Evolutionary conservation across 2,113 vertebrate species (phyloP).

Genomic region (Lagenorhynchus albirostris): DNA sequence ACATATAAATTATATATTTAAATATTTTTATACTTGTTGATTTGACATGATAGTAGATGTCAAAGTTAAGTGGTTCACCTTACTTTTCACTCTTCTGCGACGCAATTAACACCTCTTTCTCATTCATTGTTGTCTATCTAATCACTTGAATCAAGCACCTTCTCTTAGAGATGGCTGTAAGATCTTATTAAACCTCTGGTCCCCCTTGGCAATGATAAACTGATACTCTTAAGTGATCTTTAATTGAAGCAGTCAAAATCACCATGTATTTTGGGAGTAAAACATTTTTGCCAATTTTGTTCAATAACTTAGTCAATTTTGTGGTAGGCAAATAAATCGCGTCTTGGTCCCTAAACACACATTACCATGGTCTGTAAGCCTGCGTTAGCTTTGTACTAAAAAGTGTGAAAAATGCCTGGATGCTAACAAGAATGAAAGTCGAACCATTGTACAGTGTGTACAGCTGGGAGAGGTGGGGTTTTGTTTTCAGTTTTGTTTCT

Average conservation of each 20-base stretch:
- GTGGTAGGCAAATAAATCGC: neutral
- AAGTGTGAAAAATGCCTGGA: neutral
- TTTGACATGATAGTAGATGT: neutral
- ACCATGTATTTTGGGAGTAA: neutral
- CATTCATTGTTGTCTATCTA: neutral
- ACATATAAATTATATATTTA: neutral
- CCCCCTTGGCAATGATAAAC: neutral
- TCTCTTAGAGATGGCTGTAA: neutral
- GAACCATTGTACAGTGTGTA: neutral
- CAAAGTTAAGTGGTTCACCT: neutral
- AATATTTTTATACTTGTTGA: neutral
- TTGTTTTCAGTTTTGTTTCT: too few relatives aligned
- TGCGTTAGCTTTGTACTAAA: neutral
- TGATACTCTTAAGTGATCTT: neutral
- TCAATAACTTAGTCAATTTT: constrained; percentile 7
- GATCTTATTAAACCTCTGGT: neutral
- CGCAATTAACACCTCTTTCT: neutral
- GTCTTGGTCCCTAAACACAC: neutral
- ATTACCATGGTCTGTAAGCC: neutral
- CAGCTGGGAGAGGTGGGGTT: neutral
- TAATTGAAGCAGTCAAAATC: constrained; percentile 52
- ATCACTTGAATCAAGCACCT: neutral
- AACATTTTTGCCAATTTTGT: neutral
- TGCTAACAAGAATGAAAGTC: neutral
- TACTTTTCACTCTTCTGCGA: neutral